Percentiles rank a stretch among this genome's conserved stretches.
Conservation (phyloP, 2,113 vertebrate genomes). For the Stomatorhinus ivindoensis region DNA sequence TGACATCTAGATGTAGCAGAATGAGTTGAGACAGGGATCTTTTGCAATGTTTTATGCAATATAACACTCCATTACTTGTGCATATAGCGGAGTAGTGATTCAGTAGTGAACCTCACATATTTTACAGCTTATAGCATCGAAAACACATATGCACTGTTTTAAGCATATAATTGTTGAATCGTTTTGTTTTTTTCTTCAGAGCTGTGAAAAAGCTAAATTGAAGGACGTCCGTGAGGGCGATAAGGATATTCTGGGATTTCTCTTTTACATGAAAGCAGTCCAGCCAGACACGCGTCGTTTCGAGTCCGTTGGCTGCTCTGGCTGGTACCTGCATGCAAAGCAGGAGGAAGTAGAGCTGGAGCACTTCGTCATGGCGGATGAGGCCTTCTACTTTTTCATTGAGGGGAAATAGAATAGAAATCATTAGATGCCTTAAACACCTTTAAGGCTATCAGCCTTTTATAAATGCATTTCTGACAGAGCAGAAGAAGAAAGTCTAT, state of each 20-base stretch:
- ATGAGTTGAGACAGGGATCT: neutral
- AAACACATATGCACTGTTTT: neutral
- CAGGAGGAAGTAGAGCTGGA: neutral
- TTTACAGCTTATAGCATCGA: neutral
- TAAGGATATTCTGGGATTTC: slow-evolving; percentile 34
- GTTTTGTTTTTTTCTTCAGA: neutral
- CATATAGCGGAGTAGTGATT: neutral
- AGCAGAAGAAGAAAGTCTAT: neutral
- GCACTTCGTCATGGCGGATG: neutral
- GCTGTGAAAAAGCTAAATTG: slow-evolving; percentile 33
- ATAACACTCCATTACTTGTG: neutral
- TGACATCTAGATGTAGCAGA: neutral
- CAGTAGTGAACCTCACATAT: neutral
- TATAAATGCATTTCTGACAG: neutral
- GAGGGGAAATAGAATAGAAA: neutral
- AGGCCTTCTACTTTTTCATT: slow-evolving; percentile 47
- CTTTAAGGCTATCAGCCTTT: neutral
- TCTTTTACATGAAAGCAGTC: slow-evolving; percentile 56
- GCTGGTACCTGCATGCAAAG: slow-evolving; percentile 52
- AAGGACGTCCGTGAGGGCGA: slow-evolving; percentile 37
- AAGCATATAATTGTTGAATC: neutral
- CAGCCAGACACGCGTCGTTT: slow-evolving; percentile 25
- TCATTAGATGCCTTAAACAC: neutral
- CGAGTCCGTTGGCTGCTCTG: slow-evolving; percentile 44
- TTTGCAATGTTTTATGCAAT: neutral